Conservation (phyloP, 1,140 invertebrate genomes). For the Zeugodacus cucurbitae region DNA sequence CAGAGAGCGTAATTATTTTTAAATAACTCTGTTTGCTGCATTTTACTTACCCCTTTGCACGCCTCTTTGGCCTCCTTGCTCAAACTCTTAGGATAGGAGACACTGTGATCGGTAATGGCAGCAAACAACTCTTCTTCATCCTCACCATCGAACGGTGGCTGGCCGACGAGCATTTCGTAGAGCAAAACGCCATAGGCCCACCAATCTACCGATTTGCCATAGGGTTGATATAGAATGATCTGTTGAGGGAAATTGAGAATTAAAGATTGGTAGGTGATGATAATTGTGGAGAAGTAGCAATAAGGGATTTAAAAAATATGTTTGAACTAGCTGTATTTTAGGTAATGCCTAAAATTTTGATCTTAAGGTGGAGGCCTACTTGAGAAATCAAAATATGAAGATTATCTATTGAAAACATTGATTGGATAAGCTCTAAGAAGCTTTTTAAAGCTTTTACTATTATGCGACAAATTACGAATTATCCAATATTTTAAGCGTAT, state of each 20-base stretch:
- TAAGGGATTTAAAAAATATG: no score
- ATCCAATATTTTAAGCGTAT: no score
- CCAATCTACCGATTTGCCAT: conserved; percentile 99
- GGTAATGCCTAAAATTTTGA: no score
- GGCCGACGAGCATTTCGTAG: conserved; percentile 99
- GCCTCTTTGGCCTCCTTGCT: conserved; percentile 94
- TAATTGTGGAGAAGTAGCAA: no score
- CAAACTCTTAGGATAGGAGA: conserved; percentile 96
- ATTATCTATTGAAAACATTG: no score
- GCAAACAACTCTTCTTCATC: conserved; percentile 99
- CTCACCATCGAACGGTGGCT: conserved; percentile 99
- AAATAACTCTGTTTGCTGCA: neutral
- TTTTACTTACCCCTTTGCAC: conserved; percentile 89
- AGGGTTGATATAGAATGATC: conserved; percentile 97
- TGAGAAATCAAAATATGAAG: no score
- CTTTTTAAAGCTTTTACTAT: no score
- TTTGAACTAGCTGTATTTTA: no score
- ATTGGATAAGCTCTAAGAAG: no score
- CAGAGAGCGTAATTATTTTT: neutral
- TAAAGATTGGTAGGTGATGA: no score
- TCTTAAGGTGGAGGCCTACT: no score
- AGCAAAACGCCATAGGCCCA: conserved; percentile 99
- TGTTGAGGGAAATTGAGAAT: conserved; percentile 54
- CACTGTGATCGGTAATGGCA: conserved; percentile 98
- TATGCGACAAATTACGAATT: no score